Evolutionary conservation across 2,888 invertebrate genomes (phyloP).

Genomic region (Eilema caniola): DNA sequence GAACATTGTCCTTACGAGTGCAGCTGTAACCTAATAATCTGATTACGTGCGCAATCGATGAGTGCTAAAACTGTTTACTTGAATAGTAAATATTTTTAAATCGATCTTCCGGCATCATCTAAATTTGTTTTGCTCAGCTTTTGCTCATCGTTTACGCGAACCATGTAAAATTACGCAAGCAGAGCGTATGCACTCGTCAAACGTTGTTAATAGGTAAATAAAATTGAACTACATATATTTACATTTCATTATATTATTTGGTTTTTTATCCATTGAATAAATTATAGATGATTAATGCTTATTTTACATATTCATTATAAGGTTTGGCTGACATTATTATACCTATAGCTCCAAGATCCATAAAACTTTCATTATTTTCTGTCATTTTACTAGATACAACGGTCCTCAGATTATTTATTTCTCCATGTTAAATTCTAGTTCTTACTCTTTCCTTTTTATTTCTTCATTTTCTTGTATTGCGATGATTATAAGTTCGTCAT

Average conservation of each 20-base stretch:
- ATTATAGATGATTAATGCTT: background rate
- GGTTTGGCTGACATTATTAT: background rate
- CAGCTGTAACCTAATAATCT: constrained; percentile 70
- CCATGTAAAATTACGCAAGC: constrained; percentile 14
- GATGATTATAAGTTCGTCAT: background rate
- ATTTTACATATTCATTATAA: background rate
- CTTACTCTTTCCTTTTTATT: background rate
- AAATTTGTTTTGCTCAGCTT: background rate
- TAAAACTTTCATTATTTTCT: background rate
- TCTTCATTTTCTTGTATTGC: background rate
- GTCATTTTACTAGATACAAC: background rate
- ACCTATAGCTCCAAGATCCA: background rate
- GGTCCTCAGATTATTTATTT: background rate
- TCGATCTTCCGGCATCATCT: constrained; percentile 50
- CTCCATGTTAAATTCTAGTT: background rate
- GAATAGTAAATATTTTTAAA: constrained; percentile 68
- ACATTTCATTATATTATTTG: constrained; percentile 31
- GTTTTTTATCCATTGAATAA: background rate
- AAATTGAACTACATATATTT: constrained; percentile 42
- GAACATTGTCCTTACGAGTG: constrained; percentile 66
- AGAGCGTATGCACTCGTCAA: constrained; percentile 5
- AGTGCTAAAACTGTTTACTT: constrained; percentile 57
- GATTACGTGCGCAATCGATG: constrained; percentile 64
- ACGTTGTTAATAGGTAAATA: constrained; percentile 16
- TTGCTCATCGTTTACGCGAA: constrained; percentile 7